Percentiles rank a stretch among this genome's conserved stretches.
These are phyloP conservation scores for Colletes collaris DNA, from an alignment of 2,888 invertebrate genomes.

Conservation along the genomic window DNA sequence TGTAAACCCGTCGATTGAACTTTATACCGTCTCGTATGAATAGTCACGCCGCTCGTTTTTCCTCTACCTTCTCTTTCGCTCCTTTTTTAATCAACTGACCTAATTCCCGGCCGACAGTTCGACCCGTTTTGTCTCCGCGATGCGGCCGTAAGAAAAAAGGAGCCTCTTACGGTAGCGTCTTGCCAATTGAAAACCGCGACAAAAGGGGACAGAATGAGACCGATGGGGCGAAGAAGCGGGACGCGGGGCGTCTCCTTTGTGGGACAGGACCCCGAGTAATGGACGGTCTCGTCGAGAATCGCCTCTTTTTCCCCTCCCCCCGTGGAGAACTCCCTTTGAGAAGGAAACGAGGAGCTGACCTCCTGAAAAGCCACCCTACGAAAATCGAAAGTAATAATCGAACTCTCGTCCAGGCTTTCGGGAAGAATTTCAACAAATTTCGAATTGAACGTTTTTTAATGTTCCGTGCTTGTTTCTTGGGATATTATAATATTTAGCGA, in stretches of 20 bases:
- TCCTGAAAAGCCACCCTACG: background rate
- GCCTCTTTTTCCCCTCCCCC: background rate
- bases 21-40: background rate
- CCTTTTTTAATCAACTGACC: conserved; percentile 60
- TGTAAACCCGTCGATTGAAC: conserved; percentile 19
- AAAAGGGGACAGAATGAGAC: conserved; percentile 60
- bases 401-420: background rate
- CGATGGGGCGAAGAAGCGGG: conserved; percentile 19
- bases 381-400: conserved; percentile 34
- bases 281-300: conserved; percentile 55
- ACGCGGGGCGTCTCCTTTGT: conserved; percentile 53
- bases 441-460: too few species aligned
- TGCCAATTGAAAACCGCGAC: conserved; percentile 67
- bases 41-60: background rate
- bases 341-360: conserved; percentile 11
- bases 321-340: conserved; percentile 28
- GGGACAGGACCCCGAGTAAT: conserved; percentile 45
- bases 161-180: conserved; percentile 47
- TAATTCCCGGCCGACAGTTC: conserved; percentile 41
- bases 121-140: conserved; percentile 32
- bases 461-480: too few species aligned
- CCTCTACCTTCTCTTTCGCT: background rate
- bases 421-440: too few species aligned
- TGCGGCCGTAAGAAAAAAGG: conserved; percentile 28
- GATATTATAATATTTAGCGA: too few species aligned